phyloP scores from a whole-genome alignment of 2,113 vertebrate genomes.

The Carollia perspicillata region DNA sequence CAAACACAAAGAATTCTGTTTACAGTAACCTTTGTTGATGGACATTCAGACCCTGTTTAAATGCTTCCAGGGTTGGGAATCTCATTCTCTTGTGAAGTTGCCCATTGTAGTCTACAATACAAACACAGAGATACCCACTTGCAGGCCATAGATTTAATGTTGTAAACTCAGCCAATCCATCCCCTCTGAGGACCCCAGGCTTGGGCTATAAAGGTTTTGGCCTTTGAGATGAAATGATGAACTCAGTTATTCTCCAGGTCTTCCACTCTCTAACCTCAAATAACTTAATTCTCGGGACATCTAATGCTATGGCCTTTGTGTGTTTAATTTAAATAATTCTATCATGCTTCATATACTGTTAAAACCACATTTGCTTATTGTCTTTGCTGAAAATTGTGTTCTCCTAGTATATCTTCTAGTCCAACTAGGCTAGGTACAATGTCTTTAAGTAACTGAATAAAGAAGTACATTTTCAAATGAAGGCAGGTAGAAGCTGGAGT shows the following conservation, averaged over 20 bases:
- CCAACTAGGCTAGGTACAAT: neutral
- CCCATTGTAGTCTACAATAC: neutral
- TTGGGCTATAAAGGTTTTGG: neutral
- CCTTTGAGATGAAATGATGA: neutral
- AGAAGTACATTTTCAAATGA: slow-evolving; percentile 8
- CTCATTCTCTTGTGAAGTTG: neutral
- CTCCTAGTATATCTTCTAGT: neutral
- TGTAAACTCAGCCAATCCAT: neutral
- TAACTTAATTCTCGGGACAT: neutral
- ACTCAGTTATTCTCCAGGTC: neutral
- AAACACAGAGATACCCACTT: neutral
- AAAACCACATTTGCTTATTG: neutral
- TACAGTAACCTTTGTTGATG: neutral
- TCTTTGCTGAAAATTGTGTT: neutral
- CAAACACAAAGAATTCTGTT: neutral
- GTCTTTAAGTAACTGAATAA: slow-evolving; percentile 21
- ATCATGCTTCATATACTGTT: neutral
- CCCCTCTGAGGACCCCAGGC: neutral
- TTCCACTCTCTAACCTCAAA: neutral
- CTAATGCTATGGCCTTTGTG: neutral
- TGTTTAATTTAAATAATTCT: neutral
- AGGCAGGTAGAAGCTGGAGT: neutral
- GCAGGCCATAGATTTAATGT: neutral
- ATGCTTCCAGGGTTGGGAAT: neutral
- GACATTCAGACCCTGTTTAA: neutral